Evolutionary conservation across 2,888 invertebrate species (phyloP).

Genomic region (Tiliacea citrago): DNA sequence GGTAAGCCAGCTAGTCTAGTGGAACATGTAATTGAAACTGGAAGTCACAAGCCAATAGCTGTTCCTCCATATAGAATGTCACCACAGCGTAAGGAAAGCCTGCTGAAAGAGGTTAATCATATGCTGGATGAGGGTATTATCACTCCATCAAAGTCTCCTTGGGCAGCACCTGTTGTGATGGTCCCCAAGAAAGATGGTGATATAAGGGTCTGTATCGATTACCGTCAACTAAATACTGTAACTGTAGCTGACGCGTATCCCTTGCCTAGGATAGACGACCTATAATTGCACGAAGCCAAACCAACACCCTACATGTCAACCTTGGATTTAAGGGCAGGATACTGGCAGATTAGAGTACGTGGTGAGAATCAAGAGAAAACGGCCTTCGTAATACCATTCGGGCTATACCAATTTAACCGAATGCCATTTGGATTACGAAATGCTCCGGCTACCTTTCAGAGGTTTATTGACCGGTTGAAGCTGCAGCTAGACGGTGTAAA

Average conservation of each 20-base stretch:
- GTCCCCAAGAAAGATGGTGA: conserved; percentile 29
- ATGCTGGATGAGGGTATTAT: conserved; percentile 6
- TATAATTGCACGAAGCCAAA: conserved; percentile 42
- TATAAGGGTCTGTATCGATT: conserved; percentile 27
- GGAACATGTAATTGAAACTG: conserved; percentile 13
- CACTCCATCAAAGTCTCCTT: conserved; percentile 17
- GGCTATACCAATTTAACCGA: conserved; percentile 62
- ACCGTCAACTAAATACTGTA: conserved; percentile 15
- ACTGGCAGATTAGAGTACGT: conserved; percentile 61
- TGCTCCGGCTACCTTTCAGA: conserved; percentile 71
- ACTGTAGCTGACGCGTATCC: conserved; percentile 19
- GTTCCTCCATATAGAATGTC: conserved; percentile 9
- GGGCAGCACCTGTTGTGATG: conserved; percentile 33
- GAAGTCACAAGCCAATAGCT: conserved; percentile 1
- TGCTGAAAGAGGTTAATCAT: background rate
- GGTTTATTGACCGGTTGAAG: conserved; percentile 69
- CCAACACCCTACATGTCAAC: conserved; percentile 24
- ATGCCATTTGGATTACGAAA: conserved; percentile 64
- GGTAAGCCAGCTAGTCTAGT: conserved; percentile 11
- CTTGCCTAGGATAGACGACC: conserved; percentile 75
- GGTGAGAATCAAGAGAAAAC: conserved; percentile 12
- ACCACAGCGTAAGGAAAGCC: conserved; percentile 4
- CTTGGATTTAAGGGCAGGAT: conserved; percentile 62
- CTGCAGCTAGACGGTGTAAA: conserved; percentile 36
- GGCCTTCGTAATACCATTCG: conserved; percentile 7